A percentile compares a stretch with the other conserved stretches of the same genome.
These are phyloP conservation scores for Tenebrio molitor DNA, from an alignment of 1,140 invertebrate genomes.

Conservation along the genomic window DNA sequence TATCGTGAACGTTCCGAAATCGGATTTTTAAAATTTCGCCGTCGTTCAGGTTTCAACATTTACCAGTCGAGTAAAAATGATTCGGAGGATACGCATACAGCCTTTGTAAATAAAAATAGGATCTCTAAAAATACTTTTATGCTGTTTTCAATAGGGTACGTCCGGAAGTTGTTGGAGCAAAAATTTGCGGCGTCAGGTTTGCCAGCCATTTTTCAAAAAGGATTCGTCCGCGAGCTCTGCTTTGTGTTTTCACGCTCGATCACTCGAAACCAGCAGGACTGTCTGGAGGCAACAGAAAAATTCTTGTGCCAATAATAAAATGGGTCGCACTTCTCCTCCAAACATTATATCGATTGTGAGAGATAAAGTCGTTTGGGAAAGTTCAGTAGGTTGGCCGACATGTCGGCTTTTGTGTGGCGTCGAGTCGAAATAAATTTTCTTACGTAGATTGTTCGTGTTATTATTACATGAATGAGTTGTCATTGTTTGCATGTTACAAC, in stretches of 20 bases:
- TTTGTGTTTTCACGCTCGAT: neutral
- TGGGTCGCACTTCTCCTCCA: conserved; percentile 9
- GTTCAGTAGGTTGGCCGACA: conserved; percentile 20
- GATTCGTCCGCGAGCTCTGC: neutral
- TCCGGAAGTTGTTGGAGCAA: conserved; percentile 22
- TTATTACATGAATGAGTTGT: conserved; percentile 23
- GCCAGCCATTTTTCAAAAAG: conserved; percentile 3
- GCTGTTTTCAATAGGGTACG: conserved; percentile 14
- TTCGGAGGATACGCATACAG: neutral
- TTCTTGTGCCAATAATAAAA: conserved; percentile 16
- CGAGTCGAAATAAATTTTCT: conserved; percentile 1
- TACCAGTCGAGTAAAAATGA: conserved; percentile 5
- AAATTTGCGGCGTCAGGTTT: conserved; percentile 13
- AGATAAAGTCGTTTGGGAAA: conserved; percentile 19
- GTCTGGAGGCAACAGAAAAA: neutral
- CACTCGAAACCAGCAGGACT: neutral
- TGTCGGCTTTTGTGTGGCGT: neutral
- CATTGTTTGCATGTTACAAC: conserved; percentile 29
- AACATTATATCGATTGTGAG: conserved; percentile 10
- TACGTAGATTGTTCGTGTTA: neutral
- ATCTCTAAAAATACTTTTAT: conserved; percentile 15
- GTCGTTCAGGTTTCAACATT: neutral
- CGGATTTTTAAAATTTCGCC: neutral
- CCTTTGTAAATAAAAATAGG: conserved; percentile 22
- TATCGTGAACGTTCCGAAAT: no score